Conservation (phyloP, 1,140 invertebrate species). For the Micrasema minimum region DNA sequence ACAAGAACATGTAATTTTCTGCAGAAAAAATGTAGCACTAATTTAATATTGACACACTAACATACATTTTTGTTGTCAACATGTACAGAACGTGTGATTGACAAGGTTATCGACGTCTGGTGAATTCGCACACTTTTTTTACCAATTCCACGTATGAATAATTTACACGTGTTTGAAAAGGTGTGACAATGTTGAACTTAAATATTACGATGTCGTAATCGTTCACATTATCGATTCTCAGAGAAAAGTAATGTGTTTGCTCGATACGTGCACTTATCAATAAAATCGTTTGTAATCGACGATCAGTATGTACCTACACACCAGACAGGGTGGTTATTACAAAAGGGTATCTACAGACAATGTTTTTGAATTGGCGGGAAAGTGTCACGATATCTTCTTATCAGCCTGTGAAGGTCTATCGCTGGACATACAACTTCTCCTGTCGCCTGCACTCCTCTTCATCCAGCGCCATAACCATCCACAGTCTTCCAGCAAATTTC, state of each 20-base stretch:
- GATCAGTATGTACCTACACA: too few species aligned
- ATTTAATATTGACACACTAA: not conserved
- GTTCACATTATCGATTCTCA: not conserved
- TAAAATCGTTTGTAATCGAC: not conserved
- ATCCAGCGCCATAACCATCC: too few species aligned
- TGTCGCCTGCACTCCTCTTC: too few species aligned
- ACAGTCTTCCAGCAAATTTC: too few species aligned
- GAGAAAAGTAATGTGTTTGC: constrained; percentile 1
- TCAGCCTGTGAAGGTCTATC: too few species aligned
- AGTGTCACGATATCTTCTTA: too few species aligned
- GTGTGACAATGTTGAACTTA: constrained; percentile 2
- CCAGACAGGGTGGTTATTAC: too few species aligned
- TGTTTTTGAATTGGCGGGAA: too few species aligned
- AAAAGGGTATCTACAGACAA: too few species aligned
- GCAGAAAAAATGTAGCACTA: too few species aligned
- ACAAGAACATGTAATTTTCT: too few species aligned
- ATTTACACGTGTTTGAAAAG: constrained; percentile 1
- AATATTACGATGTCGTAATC: not conserved
- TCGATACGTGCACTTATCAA: not conserved
- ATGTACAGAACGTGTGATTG: not conserved
- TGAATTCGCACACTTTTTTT: constrained; percentile 3
- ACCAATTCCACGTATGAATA: not conserved
- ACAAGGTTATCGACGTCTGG: not conserved
- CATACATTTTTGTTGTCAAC: constrained; percentile 9
- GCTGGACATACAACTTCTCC: too few species aligned